Evolutionary conservation across 2,888 invertebrate species (phyloP), one percentile per base, ranked within the genome.

Genomic region (Vesta saturnalis): DNA sequence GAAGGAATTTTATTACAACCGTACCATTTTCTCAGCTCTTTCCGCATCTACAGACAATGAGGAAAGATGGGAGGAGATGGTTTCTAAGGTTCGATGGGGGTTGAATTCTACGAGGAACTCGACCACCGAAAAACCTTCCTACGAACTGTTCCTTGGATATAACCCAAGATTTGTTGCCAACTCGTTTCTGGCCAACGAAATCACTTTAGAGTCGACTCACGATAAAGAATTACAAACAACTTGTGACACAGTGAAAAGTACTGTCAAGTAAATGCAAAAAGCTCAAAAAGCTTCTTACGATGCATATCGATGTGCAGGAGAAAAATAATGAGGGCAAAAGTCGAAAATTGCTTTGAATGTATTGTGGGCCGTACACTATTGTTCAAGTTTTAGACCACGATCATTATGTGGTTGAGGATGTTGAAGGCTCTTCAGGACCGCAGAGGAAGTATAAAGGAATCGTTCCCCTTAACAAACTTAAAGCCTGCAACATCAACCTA

Each of bases 311-410:
- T 3, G 6, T 1, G 14, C 3, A 2, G 52, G 6, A 16, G 1
- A 1, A 1, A 22, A 1, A 1, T 61, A 61, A 61, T 19, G 35
- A 61, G 35, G 54, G 54, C 1, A 23, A 22, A 16, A 61, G 54
- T 21, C 49, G 52, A 30, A 61, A 61, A 16, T n/a, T 61, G 10
- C 6, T 61, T 1, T 52, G 15, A 1, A 61, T 52, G n/a, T 61
- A 52, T 30, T 23, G 61, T n/a, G n/a, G n/a, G n/a, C n/a, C n/a
- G n/a, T n/a, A n/a, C n/a, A 61, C 16, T 1, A 15, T n/a, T n/a
- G n/a, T n/a, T n/a, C n/a, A 61, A 15, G 16, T 30, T 6, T 54
- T 61, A 3, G 16, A 22, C 18, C 1, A 52, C 10, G 52, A 61
- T 19, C 16, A 52, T 0, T 61, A 19, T 35, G 23, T 35, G 2